phyloP scores from a whole-genome alignment of 2,113 vertebrate species.

The Strix uralensis region DNA sequence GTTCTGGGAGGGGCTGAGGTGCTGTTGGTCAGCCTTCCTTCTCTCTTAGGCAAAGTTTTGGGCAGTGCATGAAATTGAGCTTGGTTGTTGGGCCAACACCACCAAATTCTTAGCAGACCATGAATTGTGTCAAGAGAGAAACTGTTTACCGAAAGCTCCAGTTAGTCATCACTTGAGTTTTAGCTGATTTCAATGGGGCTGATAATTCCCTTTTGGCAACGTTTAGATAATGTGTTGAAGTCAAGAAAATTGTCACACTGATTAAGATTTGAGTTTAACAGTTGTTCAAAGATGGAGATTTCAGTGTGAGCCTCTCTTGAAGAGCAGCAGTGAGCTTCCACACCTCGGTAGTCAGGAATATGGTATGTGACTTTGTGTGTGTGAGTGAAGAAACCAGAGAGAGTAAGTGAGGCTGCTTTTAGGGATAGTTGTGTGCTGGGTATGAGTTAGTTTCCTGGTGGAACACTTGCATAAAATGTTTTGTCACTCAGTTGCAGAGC shows the following conservation, averaged over 20 bases:
- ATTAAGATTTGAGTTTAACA: not conserved
- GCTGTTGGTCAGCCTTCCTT: not conserved
- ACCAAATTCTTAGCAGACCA: not conserved
- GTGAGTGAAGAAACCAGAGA: not conserved
- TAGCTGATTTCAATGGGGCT: not conserved
- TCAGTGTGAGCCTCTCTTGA: not conserved
- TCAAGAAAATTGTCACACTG: not conserved
- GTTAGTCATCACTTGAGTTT: not conserved
- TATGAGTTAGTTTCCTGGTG: not conserved
- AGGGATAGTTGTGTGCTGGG: not conserved
- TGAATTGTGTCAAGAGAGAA: not conserved
- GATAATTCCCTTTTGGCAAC: not conserved
- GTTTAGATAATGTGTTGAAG: not conserved
- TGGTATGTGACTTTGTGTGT: not conserved
- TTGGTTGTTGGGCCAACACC: not conserved
- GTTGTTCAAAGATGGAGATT: not conserved
- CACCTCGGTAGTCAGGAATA: not conserved
- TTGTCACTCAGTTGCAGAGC: conserved; percentile 48
- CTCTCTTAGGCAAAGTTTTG: not conserved
- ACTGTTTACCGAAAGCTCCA: not conserved
- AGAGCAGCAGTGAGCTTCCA: not conserved
- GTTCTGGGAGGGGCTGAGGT: conserved; percentile 11
- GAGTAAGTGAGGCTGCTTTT: not conserved
- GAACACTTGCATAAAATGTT: conserved; percentile 35
- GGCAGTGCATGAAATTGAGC: not conserved